Evolutionary conservation across 2,113 vertebrate species (phyloP).

Genomic region (Antennarius striatus): DNA sequence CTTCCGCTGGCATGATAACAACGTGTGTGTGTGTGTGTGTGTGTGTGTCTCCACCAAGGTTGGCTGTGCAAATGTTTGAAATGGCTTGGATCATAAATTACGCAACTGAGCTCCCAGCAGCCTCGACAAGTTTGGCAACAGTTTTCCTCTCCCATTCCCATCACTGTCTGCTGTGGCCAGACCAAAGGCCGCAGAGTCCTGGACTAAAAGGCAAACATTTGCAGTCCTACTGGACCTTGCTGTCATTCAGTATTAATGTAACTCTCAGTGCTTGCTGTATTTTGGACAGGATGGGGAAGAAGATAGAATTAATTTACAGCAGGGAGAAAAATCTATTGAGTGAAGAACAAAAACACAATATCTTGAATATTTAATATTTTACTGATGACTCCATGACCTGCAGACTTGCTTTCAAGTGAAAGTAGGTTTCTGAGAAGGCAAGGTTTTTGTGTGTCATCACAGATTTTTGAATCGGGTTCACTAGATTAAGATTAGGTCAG

Average conservation of each 20-base stretch:
- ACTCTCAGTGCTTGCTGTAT: constrained; percentile 67
- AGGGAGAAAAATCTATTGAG: constrained; percentile 49
- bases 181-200: constrained; percentile 60
- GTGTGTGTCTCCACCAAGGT: constrained; percentile 27
- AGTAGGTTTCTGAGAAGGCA: constrained; percentile 51
- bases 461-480: constrained; percentile 22
- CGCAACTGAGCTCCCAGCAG: constrained; percentile 50
- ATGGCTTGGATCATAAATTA: constrained; percentile 57
- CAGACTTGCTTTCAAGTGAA: constrained; percentile 57
- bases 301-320: constrained; percentile 55
- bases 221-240: constrained; percentile 62
- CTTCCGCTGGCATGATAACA: constrained; percentile 32
- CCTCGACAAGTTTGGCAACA: constrained; percentile 66
- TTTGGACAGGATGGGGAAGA: constrained; percentile 54
- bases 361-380: constrained; percentile 68
- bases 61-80: constrained; percentile 65
- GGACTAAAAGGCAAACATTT: constrained; percentile 77
- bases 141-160: constrained; percentile 67
- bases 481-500: constrained; percentile 4
- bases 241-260: constrained; percentile 73
- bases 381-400: constrained; percentile 59
- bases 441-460: constrained; percentile 40
- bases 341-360: constrained; percentile 53
- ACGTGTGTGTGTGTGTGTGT: constrained; percentile 40
- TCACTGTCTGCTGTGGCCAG: constrained; percentile 64